Base-by-base conservation (phyloP, 2,888 invertebrate species). In the Chymomyza amoena region DNA sequence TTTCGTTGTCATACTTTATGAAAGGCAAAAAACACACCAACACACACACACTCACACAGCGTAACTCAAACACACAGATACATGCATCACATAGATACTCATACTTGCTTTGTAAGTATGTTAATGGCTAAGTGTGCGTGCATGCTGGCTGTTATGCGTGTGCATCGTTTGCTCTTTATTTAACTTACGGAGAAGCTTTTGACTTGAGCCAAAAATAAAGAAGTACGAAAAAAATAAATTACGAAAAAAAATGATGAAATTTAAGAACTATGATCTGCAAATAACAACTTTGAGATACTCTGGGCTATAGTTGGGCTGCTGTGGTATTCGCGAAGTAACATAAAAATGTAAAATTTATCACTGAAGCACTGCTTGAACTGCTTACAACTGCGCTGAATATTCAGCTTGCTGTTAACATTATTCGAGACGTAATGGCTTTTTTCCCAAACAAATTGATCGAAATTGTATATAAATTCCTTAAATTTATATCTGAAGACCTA, bases 121-220 rank as follows among this genome's bases (percentile, higher is more conserved):
- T 25, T 65, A 54, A 54, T 54, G 57, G 57, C 10, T 45, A 4
- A 28, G 15, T 61, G 68, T 60, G 67, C 50, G 60, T 75, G 76
- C 71, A 68, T 73, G 70, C 15, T 20, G 39, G 51, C 70, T 66
- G 71, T 72, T 73, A 69, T 76, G 73, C 74, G 61, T 74, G 66
- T 72, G 73, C 75, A 68, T 64, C 63, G 66, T 65, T 72, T 77
- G 76, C 60, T 64, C 60, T 70, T 76, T 83, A 79, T 77, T 83
- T 81, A 86, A 81, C 75, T 72, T 86, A 80, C 60, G 32, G 6
- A 70, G 71, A 52, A 62, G 75, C 69, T 68, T 79, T 69, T 71
- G 73, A 45, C 57, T 25, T 45, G 39, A 45, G 39, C 13, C 13
- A 45, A 45, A 45, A 45, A 45, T 7, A 32, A 32, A 32, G 0